These are phyloP conservation scores for Drosophila bocki DNA, from an alignment of 1,140 invertebrate species.

Conservation along the genomic window DNA sequence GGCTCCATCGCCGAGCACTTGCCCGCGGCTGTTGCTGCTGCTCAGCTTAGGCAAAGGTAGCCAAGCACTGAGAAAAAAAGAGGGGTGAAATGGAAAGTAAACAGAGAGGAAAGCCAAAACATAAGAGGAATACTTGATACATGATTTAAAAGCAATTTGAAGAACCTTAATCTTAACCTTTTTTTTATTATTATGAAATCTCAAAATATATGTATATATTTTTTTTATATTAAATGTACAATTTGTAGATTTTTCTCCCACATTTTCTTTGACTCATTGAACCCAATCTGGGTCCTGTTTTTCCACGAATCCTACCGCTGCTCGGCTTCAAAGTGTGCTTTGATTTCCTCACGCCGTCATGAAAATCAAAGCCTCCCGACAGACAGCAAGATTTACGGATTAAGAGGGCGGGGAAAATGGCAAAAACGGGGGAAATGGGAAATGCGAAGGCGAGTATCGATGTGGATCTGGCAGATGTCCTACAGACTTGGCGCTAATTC, in stretches of 20 bases:
- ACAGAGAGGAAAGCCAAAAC: neutral
- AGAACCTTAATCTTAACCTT: too few species aligned
- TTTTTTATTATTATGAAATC: too few species aligned
- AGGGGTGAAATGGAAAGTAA: neutral
- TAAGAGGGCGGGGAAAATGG: neutral
- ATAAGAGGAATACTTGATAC: neutral
- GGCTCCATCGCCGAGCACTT: slow-evolving; percentile 17
- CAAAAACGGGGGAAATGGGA: slow-evolving; percentile 3
- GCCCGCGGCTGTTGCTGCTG: neutral
- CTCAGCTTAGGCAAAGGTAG: neutral
- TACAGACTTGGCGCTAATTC: slow-evolving; percentile 67
- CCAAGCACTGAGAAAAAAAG: slow-evolving; percentile 2
- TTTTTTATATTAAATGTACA: neutral
- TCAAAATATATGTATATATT: too few species aligned
- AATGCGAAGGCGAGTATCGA: slow-evolving; percentile 5
- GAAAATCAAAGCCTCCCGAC: slow-evolving; percentile 60
- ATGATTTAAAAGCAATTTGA: neutral
- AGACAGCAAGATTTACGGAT: slow-evolving; percentile 28
- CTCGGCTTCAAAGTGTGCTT: slow-evolving; percentile 56
- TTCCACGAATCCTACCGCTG: slow-evolving; percentile 13
- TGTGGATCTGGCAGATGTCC: slow-evolving; percentile 29
- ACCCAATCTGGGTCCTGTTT: slow-evolving; percentile 1
- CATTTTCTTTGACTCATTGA: neutral
- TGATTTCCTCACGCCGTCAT: slow-evolving; percentile 47
- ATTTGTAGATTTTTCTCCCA: neutral